Conservation (phyloP, 2,113 vertebrate genomes). For the Phylloscopus whistleri region DNA sequence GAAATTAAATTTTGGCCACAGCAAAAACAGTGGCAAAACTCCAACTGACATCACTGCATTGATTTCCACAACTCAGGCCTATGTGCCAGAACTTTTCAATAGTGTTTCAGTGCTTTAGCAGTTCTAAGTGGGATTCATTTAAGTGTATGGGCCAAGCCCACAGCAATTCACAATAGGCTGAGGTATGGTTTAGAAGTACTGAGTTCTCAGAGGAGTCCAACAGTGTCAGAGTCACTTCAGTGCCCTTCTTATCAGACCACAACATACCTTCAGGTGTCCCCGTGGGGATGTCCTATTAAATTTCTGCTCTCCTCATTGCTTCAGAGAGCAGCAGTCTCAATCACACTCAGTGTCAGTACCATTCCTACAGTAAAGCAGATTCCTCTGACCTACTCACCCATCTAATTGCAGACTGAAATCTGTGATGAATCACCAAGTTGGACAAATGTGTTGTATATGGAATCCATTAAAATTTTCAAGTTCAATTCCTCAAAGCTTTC, state of each 20-base stretch:
- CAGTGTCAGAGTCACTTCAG: neutral
- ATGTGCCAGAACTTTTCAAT: neutral
- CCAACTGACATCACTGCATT: constrained; percentile 24
- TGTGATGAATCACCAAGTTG: neutral
- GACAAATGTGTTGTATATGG: neutral
- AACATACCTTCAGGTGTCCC: neutral
- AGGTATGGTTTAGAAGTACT: neutral
- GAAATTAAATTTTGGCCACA: constrained; percentile 13
- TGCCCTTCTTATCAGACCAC: neutral
- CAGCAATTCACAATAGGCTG: neutral
- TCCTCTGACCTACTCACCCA: neutral
- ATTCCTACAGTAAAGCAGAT: neutral
- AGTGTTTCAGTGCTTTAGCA: neutral
- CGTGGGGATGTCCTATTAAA: rapidly evolving
- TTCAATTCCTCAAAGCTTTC: neutral
- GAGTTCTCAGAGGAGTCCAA: neutral
- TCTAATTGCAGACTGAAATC: neutral
- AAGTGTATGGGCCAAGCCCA: neutral
- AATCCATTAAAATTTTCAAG: neutral
- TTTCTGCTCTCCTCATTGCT: neutral
- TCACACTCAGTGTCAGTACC: neutral
- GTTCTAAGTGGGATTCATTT: neutral
- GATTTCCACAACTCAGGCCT: neutral
- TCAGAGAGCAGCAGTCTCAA: neutral
- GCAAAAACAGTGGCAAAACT: neutral